Base-by-base conservation (phyloP, 1,140 invertebrate species). In the Nasonia longicornis region DNA sequence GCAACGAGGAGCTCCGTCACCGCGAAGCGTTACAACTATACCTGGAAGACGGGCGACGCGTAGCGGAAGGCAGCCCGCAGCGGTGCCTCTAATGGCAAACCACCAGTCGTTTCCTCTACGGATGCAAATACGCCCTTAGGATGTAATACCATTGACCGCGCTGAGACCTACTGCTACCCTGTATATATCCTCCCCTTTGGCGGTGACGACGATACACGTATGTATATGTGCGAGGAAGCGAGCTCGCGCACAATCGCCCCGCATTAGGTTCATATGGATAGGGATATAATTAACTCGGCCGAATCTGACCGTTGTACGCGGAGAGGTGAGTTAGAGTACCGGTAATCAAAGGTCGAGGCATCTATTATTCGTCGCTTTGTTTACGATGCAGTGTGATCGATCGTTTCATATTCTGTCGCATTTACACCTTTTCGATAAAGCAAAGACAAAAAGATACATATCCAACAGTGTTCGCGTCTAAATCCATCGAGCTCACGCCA, bases 81-180 rank as follows among this genome's bases (percentile, higher is more conserved):
- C 48, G 42, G n/a, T 81, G 79, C 52, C 35, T 71, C 76, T 84
- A 82, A 82, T 84, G 81, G 82, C 69, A 66, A 48, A 72, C 58
- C 72, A 58, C 83, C 67, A 83, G 80, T 83, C 82, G 83, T 81
- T 84, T 84, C 82, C 77, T 78, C 66, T 82, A 20, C 35, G 8
- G 10, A 48, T 71, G 48, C 52, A 72, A 73, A 79, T 52, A 80
- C 58, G n/a, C 67, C 58, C 8, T 71, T 45, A 52, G 81, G 63
- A 85, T 78, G 69, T 75, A 84, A 83, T 88, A 85, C 84, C 85
- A 84, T 85, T 79, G 77, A 75, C 78, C 71, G 26, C 22, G 26
- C 64, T 29, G 22, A 67, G 66, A 31, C 66, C 22, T 67, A 67
- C 66, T 67, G 20, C 16, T 58, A 10, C 12, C 12, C 45, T 48